phyloP scores from a whole-genome alignment of 2,888 invertebrate genomes.

The Zele albiditarsus region DNA sequence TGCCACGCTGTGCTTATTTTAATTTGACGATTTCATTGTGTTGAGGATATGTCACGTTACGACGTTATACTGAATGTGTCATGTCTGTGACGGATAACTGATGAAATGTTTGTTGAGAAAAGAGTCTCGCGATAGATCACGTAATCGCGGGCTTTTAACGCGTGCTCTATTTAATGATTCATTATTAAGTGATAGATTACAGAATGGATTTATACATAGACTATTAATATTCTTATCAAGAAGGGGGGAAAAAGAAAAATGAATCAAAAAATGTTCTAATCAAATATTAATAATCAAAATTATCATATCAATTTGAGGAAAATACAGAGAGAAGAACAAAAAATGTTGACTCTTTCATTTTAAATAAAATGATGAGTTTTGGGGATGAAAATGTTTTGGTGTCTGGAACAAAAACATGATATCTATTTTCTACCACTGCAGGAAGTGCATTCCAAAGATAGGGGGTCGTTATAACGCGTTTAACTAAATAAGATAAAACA shows the following conservation, averaged over 20 bases:
- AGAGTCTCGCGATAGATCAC: constrained; percentile 36
- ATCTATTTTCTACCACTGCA: constrained; percentile 11
- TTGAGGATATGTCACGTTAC: constrained; percentile 40
- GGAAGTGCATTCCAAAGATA: constrained; percentile 46
- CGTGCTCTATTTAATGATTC: not conserved
- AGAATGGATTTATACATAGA: not conserved
- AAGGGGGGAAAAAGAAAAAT: not conserved
- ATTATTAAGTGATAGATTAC: not conserved
- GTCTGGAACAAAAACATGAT: not conserved
- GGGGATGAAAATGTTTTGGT: constrained; percentile 10
- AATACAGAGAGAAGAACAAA: not conserved
- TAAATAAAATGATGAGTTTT: not conserved
- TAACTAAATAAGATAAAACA: not conserved
- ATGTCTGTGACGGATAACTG: constrained; percentile 36
- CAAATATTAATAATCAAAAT: not conserved
- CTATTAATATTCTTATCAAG: constrained; percentile 1
- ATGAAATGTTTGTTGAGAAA: constrained; percentile 41
- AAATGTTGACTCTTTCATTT: not conserved
- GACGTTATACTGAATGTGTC: constrained; percentile 38
- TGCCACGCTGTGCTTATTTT: constrained; percentile 51
- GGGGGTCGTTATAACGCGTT: constrained; percentile 32
- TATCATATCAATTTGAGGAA: not conserved
- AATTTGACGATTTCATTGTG: constrained; percentile 56
- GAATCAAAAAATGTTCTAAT: not conserved
- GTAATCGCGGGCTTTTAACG: constrained; percentile 31